Evolutionary conservation across 2,888 invertebrate genomes (phyloP).

Genomic region (Sthenelais limicola): DNA sequence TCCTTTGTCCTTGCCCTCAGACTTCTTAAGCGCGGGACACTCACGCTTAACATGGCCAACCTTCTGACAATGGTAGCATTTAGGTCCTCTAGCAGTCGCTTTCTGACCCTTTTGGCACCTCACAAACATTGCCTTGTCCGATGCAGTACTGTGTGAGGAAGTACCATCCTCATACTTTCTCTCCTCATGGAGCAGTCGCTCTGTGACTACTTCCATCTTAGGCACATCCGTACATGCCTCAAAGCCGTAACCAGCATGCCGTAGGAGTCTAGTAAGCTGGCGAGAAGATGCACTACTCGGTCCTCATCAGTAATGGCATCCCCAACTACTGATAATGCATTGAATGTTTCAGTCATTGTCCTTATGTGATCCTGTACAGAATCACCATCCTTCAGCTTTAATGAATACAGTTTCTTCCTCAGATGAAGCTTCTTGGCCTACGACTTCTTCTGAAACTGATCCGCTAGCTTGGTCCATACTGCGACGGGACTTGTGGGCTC

Average conservation of each 20-base stretch:
- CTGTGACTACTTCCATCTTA: slow-evolving; percentile 19
- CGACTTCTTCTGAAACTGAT: slow-evolving; percentile 42
- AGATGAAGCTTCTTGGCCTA: slow-evolving; percentile 30
- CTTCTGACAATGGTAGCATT: slow-evolving; percentile 22
- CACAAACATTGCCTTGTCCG: neutral
- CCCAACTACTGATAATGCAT: slow-evolving; percentile 21
- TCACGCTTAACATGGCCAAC: slow-evolving; percentile 24
- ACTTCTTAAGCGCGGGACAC: slow-evolving; percentile 11
- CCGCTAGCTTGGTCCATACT: slow-evolving; percentile 15
- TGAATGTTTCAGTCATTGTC: slow-evolving; percentile 32
- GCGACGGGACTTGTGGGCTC: slow-evolving; percentile 10
- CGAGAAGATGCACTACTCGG: slow-evolving; percentile 20
- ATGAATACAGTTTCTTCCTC: slow-evolving; percentile 16
- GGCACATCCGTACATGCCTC: slow-evolving; percentile 29
- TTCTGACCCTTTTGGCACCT: neutral
- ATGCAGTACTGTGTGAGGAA: neutral
- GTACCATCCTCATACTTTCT: slow-evolving; percentile 1
- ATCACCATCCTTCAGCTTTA: slow-evolving; percentile 16
- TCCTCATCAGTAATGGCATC: slow-evolving; percentile 19
- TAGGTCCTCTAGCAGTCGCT: slow-evolving; percentile 3
- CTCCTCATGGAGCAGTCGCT: slow-evolving; percentile 28
- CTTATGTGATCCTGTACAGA: slow-evolving; percentile 30
- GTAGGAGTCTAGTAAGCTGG: slow-evolving; percentile 24
- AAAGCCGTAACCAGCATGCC: slow-evolving; percentile 28
- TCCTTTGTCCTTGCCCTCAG: slow-evolving; percentile 9